Evolutionary conservation across 2,888 invertebrate genomes (phyloP).

Genomic region (Rhamnusium bicolor): DNA sequence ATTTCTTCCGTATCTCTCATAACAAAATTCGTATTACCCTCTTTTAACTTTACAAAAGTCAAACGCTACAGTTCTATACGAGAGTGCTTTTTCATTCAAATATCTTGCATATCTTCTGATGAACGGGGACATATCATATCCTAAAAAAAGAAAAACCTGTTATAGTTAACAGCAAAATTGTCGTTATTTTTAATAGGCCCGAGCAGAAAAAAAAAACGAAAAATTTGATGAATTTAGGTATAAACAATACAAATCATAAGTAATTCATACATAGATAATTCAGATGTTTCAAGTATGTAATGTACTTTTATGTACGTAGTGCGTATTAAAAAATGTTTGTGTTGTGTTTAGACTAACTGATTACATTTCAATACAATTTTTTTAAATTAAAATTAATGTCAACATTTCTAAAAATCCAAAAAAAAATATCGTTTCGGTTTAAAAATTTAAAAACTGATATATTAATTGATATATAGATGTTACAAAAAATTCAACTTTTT

Average conservation of each 20-base stretch:
- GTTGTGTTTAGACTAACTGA: no score
- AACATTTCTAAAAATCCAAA: no score
- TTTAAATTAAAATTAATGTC: no score
- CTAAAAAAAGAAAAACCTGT: constrained; percentile 49
- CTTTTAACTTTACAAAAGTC: constrained; percentile 99
- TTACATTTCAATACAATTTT: no score
- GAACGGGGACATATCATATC: constrained; percentile 88
- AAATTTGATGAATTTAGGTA: neutral
- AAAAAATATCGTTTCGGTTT: no score
- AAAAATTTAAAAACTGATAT: no score
- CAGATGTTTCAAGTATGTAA: no score
- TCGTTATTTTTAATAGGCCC: neutral
- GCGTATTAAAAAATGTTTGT: neutral
- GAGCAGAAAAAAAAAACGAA: constrained; percentile 36
- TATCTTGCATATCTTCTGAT: constrained; percentile 98
- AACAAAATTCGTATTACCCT: constrained; percentile 80
- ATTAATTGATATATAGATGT: no score
- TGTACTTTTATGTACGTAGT: no score
- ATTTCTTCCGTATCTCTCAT: neutral
- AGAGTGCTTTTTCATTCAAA: constrained; percentile 82
- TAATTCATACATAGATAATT: constrained; percentile 2
- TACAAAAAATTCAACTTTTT: no score
- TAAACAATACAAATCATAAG: neutral
- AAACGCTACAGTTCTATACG: constrained; percentile 98
- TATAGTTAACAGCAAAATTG: neutral